Conservation (phyloP, 2,888 invertebrate genomes). For the Hipparchia sbordonii region DNA sequence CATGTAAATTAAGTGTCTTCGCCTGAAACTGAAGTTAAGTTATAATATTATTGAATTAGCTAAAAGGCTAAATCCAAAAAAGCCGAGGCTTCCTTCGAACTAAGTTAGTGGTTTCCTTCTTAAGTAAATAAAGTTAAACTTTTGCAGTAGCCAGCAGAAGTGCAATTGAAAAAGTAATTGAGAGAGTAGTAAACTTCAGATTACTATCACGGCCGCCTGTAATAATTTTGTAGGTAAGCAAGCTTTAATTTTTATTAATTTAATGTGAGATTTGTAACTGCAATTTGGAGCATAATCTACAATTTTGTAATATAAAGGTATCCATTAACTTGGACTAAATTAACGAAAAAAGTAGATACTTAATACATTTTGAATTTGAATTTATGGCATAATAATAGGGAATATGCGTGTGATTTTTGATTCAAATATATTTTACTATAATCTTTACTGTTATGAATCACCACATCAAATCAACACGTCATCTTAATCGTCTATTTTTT, state of each 20-base stretch:
- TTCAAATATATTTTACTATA: no score
- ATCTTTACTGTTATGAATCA: no score
- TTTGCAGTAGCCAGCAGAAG: slow-evolving; percentile 28
- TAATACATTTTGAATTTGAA: no score
- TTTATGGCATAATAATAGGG: no score
- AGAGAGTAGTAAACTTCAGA: slow-evolving; percentile 26
- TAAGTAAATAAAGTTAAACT: slow-evolving; percentile 29
- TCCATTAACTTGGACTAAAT: no score
- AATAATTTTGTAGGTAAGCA: not conserved
- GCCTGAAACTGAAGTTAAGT: not conserved
- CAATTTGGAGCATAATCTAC: no score
- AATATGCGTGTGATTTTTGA: no score
- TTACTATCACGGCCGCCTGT: slow-evolving; percentile 21
- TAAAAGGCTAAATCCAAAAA: not conserved
- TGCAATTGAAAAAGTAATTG: slow-evolving; percentile 25
- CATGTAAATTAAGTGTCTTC: not conserved
- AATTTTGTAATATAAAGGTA: no score
- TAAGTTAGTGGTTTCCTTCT: slow-evolving; percentile 24
- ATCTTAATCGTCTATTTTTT: no score
- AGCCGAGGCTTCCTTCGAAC: slow-evolving; percentile 4
- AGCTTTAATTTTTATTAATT: slow-evolving; percentile 1
- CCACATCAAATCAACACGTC: no score
- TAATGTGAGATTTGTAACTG: not conserved
- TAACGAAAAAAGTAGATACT: no score
- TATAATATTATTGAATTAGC: slow-evolving; percentile 1